These are phyloP conservation scores for Tetragonula clypearis DNA, from an alignment of 1,140 invertebrate genomes.

Conservation along the genomic window DNA sequence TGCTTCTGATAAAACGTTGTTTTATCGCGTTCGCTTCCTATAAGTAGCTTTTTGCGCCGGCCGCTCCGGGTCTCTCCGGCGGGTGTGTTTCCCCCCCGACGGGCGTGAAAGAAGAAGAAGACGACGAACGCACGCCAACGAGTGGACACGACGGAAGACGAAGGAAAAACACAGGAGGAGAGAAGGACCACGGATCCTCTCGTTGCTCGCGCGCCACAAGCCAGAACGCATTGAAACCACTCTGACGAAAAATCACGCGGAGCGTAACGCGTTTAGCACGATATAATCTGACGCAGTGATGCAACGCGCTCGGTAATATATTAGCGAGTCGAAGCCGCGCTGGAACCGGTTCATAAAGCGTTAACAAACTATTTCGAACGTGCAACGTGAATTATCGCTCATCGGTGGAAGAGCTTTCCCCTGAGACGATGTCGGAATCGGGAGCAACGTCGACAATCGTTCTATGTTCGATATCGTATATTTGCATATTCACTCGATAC, in stretches of 20 bases:
- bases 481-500: background rate
- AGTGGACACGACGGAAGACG: background rate
- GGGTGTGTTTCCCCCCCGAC: background rate
- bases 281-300: constrained; percentile 42
- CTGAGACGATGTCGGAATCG: background rate
- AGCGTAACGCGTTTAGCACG: constrained; percentile 47
- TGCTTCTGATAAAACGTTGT: constrained; percentile 25
- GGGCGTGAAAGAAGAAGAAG: background rate
- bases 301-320: constrained; percentile 36
- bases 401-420: background rate
- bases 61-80: too few species aligned
- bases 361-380: constrained; percentile 46
- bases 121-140: too few species aligned
- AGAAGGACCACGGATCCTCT: background rate
- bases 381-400: constrained; percentile 19
- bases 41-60: background rate
- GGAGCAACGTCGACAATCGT: background rate
- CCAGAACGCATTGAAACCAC: constrained; percentile 21
- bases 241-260: constrained; percentile 33
- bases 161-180: too few species aligned
- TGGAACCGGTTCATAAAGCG: constrained; percentile 46
- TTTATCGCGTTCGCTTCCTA: constrained; percentile 29
- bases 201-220: background rate
- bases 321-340: constrained; percentile 29
- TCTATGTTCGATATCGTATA: background rate